Evolutionary conservation across 2,888 invertebrate genomes (phyloP), one percentile per base, ranked within the genome.

Genomic region (Aleiodes testaceus): DNA sequence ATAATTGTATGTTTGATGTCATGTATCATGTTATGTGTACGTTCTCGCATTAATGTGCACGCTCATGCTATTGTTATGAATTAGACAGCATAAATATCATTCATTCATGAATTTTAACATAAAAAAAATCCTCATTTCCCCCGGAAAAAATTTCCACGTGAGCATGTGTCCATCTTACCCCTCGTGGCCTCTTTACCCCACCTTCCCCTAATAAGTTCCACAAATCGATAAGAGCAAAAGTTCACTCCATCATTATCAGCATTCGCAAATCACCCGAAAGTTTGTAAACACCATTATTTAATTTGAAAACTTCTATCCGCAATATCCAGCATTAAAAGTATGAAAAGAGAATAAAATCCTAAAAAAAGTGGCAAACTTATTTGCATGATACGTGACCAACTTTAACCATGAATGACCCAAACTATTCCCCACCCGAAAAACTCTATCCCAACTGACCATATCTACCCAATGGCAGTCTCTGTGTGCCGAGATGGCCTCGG

Each of bases 401-500:
- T 52, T 52, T 18, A 22, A 9, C 36, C 36, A 53, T 22, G 52
- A 7, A 53, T 18, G n/a, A 53, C 53, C 12, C n/a, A 1, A 36
- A 36, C 36, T 36, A 7, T 11, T 36, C 2, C 36, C 36, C 9
- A 3, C 36, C 3, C 26, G 5, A 26, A 26, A 26, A 3, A 5
- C 36, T 36, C 36, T 36, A 36, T 36, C 9, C 9, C 63, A 16
- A 20, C 45, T 63, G 22, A 63, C 45, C 44, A 63, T 63, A 61
- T 61, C 42, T 44, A 61, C 61, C 26, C 20, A 65, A 65, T 49
- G 47, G 16, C 95, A 97, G 90, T 96, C 97, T 0, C 88, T 98
- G 66, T 98, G 97, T 88, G 94, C 96, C 50, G 97, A 98, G 89
- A 97, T 98, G 95, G 95, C 92, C 1, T 93, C 97, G 89, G 97